Percentiles rank a stretch among this genome's conserved stretches.
Conservation (phyloP, 2,888 invertebrate species). For the Ophion costatus region DNA sequence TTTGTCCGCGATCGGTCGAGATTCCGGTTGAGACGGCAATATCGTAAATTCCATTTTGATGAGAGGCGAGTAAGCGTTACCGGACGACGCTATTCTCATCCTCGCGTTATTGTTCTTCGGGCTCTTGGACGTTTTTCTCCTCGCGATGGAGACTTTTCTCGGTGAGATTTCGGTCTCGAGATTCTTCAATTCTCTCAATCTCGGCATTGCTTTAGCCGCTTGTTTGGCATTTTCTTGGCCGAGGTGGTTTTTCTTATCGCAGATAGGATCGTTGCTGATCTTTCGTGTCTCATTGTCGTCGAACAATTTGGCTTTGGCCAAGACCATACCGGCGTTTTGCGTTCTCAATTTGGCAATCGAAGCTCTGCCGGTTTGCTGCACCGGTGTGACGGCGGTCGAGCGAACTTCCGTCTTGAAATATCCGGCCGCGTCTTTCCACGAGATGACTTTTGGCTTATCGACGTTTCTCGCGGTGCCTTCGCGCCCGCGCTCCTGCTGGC, state of each 20-base stretch:
- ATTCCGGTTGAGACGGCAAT: slow-evolving; percentile 53
- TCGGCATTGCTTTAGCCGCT: slow-evolving; percentile 34
- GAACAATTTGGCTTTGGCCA: slow-evolving; percentile 91
- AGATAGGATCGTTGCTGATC: slow-evolving; percentile 27
- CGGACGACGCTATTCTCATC: slow-evolving; percentile 61
- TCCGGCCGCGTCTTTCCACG: slow-evolving; percentile 86
- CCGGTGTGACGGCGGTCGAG: slow-evolving; percentile 77
- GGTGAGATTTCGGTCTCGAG: slow-evolving; percentile 52
- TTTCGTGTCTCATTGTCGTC: slow-evolving; percentile 83
- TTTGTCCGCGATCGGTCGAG: slow-evolving; percentile 60
- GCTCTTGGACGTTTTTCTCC: slow-evolving; percentile 64
- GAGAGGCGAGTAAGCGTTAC: slow-evolving; percentile 64
- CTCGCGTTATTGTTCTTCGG: slow-evolving; percentile 67
- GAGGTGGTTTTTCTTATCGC: slow-evolving; percentile 38
- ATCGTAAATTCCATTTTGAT: slow-evolving; percentile 72
- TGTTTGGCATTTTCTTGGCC: slow-evolving; percentile 45
- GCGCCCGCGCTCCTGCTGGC: not conserved
- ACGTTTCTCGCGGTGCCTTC: slow-evolving; percentile 50
- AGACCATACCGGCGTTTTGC: slow-evolving; percentile 92
- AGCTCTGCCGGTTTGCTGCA: slow-evolving; percentile 86
- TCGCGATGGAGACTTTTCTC: slow-evolving; percentile 39
- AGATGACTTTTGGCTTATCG: slow-evolving; percentile 68
- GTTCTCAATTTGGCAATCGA: slow-evolving; percentile 89
- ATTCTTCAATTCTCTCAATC: slow-evolving; percentile 53
- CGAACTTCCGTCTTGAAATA: slow-evolving; percentile 85